A percentile compares a stretch with the other conserved stretches of the same genome.
These are phyloP conservation scores for Potorous gilbertii DNA, from an alignment of 2,797 vertebrate species.

Conservation along the genomic window DNA sequence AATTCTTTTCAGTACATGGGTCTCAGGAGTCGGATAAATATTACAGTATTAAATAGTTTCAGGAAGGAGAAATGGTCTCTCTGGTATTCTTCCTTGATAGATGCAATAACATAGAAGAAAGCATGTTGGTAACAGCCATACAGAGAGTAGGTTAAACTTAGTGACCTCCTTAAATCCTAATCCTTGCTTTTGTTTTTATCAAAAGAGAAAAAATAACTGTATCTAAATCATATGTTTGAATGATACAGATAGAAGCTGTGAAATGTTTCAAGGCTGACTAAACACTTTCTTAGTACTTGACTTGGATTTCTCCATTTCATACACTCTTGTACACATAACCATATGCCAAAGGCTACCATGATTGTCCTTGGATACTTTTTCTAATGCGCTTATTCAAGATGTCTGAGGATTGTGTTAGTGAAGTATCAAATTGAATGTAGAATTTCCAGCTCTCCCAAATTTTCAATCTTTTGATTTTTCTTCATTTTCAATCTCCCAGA, in stretches of 20 bases:
- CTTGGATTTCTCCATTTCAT: not conserved
- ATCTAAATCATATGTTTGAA: constrained; percentile 38
- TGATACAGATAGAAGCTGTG: not conserved
- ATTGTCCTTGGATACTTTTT: not conserved
- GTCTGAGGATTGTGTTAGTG: not conserved
- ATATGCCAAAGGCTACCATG: not conserved
- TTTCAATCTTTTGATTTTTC: no score
- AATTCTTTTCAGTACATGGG: constrained; percentile 76
- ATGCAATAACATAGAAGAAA: constrained; percentile 54
- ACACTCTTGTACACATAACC: constrained; percentile 7
- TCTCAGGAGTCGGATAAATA: constrained; percentile 81
- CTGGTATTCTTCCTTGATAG: constrained; percentile 75
- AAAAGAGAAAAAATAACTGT: constrained; percentile 14
- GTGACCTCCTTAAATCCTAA: constrained; percentile 10
- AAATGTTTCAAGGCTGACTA: not conserved
- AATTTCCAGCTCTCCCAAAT: constrained; percentile 34
- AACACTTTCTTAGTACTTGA: not conserved
- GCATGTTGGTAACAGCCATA: constrained; percentile 23
- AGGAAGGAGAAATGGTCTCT: constrained; percentile 58
- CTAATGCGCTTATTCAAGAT: constrained; percentile 17
- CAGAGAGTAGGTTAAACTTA: constrained; percentile 64
- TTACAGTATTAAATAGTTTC: constrained; percentile 78
- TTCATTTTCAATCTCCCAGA: not conserved
- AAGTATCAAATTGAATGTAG: constrained; percentile 33
- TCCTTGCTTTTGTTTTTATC: constrained; percentile 11